A percentile compares a stretch with the other conserved stretches of the same genome.
Conservation (phyloP, 2,888 invertebrate species). For the Aspidapion aeneum region DNA sequence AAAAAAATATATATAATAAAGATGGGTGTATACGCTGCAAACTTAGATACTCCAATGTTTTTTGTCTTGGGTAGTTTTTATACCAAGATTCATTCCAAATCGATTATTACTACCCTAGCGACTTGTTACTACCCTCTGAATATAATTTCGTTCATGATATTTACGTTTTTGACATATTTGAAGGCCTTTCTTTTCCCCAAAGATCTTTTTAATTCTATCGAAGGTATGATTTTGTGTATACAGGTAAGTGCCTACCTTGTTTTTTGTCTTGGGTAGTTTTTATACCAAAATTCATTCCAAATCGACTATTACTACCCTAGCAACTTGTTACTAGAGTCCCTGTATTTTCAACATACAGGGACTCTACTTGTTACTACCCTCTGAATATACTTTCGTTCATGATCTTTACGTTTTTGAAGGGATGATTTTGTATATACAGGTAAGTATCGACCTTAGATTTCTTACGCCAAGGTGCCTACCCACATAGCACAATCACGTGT, state of each 20-base stretch:
- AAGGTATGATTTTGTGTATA: neutral
- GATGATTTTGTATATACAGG: neutral
- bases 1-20: no score
- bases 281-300: neutral
- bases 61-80: neutral
- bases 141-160: neutral
- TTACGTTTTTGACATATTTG: neutral
- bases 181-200: neutral
- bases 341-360: neutral
- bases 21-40: neutral
- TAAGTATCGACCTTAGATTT: no score
- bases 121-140: neutral
- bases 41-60: neutral
- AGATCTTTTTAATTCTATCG: neutral
- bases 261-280: neutral
- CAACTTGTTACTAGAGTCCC: neutral
- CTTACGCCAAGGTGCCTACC: no score
- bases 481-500: no score
- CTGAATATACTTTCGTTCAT: neutral
- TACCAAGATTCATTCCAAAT: neutral
- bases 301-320: neutral
- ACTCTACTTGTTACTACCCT: neutral
- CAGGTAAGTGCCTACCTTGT: neutral
- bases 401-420: neutral
- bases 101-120: neutral